Conservation (phyloP, 2,113 vertebrate species). For the Psettodes erumei region DNA sequence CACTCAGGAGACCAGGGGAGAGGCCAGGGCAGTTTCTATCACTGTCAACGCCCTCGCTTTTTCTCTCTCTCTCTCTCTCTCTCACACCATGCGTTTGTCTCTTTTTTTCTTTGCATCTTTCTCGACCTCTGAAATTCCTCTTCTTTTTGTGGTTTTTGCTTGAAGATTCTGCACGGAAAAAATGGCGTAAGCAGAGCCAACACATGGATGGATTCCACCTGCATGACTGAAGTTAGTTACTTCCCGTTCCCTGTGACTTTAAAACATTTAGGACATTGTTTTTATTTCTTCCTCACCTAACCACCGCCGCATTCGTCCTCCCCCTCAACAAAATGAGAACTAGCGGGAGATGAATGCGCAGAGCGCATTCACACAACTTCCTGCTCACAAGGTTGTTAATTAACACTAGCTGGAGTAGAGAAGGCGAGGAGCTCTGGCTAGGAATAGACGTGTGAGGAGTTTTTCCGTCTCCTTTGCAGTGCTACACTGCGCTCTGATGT, state of each 20-base stretch:
- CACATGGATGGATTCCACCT: conserved; percentile 53
- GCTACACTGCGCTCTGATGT: conserved; percentile 25
- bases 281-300: conserved; percentile 48
- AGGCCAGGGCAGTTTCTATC: conserved; percentile 74
- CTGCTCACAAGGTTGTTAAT: conserved; percentile 79
- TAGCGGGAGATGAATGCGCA: conserved; percentile 62
- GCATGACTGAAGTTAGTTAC: conserved; percentile 63
- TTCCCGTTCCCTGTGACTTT: conserved; percentile 51
- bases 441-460: conserved; percentile 81
- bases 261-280: conserved; percentile 63
- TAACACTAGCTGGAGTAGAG: conserved; percentile 77
- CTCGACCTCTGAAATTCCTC: background rate
- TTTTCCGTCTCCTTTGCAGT: conserved; percentile 32
- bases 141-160: conserved; percentile 46
- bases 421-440: conserved; percentile 79
- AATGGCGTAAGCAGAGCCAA: conserved; percentile 44
- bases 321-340: conserved; percentile 49
- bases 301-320: conserved; percentile 28
- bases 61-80: background rate
- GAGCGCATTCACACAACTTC: conserved; percentile 66
- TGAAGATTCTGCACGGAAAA: conserved; percentile 35
- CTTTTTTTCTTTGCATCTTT: background rate
- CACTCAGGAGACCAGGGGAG: conserved; percentile 80
- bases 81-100: background rate
- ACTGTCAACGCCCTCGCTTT: conserved; percentile 69